A percentile compares a stretch with the other conserved stretches of the same genome.
Conservation (phyloP, 2,888 invertebrate genomes). For the Silvanus unidentatus region DNA sequence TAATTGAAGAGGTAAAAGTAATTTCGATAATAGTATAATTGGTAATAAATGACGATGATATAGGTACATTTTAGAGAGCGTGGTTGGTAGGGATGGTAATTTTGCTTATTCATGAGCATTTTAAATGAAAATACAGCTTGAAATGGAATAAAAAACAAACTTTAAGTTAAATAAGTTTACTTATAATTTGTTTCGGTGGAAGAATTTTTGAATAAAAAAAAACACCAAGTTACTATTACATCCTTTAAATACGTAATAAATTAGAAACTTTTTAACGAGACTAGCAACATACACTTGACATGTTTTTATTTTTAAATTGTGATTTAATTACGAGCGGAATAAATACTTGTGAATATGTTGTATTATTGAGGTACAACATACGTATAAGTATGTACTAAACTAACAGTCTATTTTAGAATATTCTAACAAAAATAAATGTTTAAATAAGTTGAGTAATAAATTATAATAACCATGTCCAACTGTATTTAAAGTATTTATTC, state of each 20-base stretch:
- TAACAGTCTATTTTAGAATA: no score
- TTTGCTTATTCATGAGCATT: conserved; percentile 46
- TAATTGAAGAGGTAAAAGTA: conserved; percentile 29
- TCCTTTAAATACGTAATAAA: conserved; percentile 4
- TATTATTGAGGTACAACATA: no score
- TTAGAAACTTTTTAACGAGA: conserved; percentile 5
- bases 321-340: no score
- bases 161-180: conserved; percentile 42
- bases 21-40: conserved; percentile 35
- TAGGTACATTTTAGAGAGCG: conserved; percentile 7
- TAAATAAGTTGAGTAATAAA: no score
- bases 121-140: conserved; percentile 43
- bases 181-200: conserved; percentile 40
- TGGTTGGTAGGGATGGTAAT: conserved; percentile 31
- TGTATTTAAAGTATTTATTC: no score
- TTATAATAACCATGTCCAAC: no score
- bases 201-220: conserved; percentile 24
- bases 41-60: conserved; percentile 11
- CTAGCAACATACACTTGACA: not conserved
- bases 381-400: no score
- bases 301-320: not conserved
- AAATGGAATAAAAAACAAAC: conserved; percentile 42
- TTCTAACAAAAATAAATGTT: no score
- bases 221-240: conserved; percentile 7
- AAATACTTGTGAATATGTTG: no score